phyloP scores from a whole-genome alignment of 2,888 invertebrate genomes.

The Andrena chrysosceles region DNA sequence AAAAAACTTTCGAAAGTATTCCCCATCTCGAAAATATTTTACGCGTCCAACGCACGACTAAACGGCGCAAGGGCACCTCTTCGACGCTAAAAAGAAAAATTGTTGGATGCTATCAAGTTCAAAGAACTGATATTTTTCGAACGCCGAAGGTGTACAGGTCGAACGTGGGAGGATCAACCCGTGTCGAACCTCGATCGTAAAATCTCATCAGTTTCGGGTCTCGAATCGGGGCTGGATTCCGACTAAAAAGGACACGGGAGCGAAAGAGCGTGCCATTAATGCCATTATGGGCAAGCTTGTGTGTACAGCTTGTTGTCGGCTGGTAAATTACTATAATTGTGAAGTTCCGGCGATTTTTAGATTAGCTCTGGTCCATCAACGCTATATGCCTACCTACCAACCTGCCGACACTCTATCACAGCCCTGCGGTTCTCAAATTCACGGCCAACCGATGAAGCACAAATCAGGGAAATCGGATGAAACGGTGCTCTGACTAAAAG shows the following conservation, averaged over 20 bases:
- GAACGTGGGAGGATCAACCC: not conserved
- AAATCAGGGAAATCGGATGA: not conserved
- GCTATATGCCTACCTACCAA: constrained; percentile 78
- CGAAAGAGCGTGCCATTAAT: constrained; percentile 74
- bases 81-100: not conserved
- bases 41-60: not conserved
- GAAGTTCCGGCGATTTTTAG: constrained; percentile 85
- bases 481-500: not conserved
- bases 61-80: not conserved
- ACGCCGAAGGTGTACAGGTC: not conserved
- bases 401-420: constrained; percentile 68
- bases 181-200: constrained; percentile 17
- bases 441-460: not conserved
- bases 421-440: constrained; percentile 75
- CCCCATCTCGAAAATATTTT: constrained; percentile 19
- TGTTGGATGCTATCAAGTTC: not conserved
- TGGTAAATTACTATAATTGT: constrained; percentile 85
- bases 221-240: constrained; percentile 44
- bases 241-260: constrained; percentile 74
- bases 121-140: not conserved
- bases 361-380: constrained; percentile 84
- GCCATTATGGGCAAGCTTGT: constrained; percentile 75
- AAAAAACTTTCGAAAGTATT: constrained; percentile 22
- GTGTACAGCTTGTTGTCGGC: constrained; percentile 83
- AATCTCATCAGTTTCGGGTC: constrained; percentile 41